A percentile compares a stretch with the other conserved stretches of the same genome.
Evolutionary conservation across 1,140 invertebrate species (phyloP).

Genomic region (Ceratina australensis): DNA sequence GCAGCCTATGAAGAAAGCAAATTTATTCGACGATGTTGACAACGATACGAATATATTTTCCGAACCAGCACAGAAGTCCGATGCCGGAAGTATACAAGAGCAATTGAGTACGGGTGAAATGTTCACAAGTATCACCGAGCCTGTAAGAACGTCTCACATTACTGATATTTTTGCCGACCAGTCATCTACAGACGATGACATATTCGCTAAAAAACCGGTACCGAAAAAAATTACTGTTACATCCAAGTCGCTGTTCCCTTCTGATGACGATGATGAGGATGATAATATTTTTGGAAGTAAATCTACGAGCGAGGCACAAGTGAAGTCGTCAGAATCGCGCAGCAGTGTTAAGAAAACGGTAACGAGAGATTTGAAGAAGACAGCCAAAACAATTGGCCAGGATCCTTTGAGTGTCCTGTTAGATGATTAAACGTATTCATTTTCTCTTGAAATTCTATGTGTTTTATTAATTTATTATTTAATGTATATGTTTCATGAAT

Average conservation of each 20-base stretch:
- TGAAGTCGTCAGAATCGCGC: slow-evolving; percentile 28
- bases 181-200: slow-evolving; percentile 71
- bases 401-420: slow-evolving; percentile 74
- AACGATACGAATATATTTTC: slow-evolving; percentile 50
- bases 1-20: slow-evolving; percentile 42
- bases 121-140: slow-evolving; percentile 7
- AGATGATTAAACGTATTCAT: slow-evolving; percentile 65
- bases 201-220: slow-evolving; percentile 65
- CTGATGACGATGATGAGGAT: slow-evolving; percentile 60
- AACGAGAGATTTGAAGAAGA: slow-evolving; percentile 74
- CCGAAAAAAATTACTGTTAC: slow-evolving; percentile 30
- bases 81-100: slow-evolving; percentile 26
- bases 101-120: slow-evolving; percentile 3
- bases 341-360: slow-evolving; percentile 66
- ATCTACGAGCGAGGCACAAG: slow-evolving; percentile 21
- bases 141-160: slow-evolving; percentile 56
- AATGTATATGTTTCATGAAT: slow-evolving; percentile 7
- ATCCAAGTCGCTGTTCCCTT: slow-evolving; percentile 57
- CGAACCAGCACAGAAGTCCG: slow-evolving; percentile 42
- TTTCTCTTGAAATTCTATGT: background rate
- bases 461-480: slow-evolving; percentile 25
- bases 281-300: slow-evolving; percentile 66
- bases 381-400: slow-evolving; percentile 73
- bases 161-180: slow-evolving; percentile 73
- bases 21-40: slow-evolving; percentile 61